Evolutionary conservation across 2,797 vertebrate genomes (phyloP).

Genomic region (Acestrorhynchus altus): DNA sequence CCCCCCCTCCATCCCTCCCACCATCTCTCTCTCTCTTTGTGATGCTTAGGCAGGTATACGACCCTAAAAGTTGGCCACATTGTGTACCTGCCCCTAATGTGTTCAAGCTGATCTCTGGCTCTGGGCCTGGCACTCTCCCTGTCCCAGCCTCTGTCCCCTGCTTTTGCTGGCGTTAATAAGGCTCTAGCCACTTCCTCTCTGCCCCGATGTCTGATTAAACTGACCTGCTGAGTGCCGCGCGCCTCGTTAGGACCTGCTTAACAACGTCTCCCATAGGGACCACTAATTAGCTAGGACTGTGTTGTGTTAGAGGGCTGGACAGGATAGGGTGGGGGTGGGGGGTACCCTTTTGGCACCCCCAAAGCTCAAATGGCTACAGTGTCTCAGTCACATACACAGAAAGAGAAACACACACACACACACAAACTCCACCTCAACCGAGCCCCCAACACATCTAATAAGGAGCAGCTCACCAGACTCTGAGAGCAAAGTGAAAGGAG

Average conservation of each 20-base stretch:
- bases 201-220: conserved; percentile 85
- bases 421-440: conserved; percentile 54
- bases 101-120: conserved; percentile 73
- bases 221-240: conserved; percentile 80
- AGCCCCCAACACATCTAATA: conserved; percentile 53
- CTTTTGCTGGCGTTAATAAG: conserved; percentile 83
- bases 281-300: conserved; percentile 86
- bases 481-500: conserved; percentile 65
- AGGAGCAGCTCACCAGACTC: conserved; percentile 47
- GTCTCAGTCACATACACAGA: conserved; percentile 44
- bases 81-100: conserved; percentile 70
- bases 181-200: conserved; percentile 84
- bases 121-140: conserved; percentile 40
- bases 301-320: conserved; percentile 79
- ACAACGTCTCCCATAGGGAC: conserved; percentile 84
- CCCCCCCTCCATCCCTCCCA: conserved; percentile 13
- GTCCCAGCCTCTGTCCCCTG: conserved; percentile 56
- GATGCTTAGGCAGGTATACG: conserved; percentile 59
- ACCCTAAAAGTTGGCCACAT: conserved; percentile 58
- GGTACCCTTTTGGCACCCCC: conserved; percentile 71
- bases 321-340: conserved; percentile 61
- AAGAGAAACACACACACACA: conserved; percentile 45
- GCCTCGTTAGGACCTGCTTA: conserved; percentile 85
- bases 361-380: conserved; percentile 68
- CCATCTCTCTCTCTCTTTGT: conserved; percentile 50